These are phyloP conservation scores for Camponotus pennsylvanicus DNA, from an alignment of 1,140 invertebrate species.

Conservation along the genomic window DNA sequence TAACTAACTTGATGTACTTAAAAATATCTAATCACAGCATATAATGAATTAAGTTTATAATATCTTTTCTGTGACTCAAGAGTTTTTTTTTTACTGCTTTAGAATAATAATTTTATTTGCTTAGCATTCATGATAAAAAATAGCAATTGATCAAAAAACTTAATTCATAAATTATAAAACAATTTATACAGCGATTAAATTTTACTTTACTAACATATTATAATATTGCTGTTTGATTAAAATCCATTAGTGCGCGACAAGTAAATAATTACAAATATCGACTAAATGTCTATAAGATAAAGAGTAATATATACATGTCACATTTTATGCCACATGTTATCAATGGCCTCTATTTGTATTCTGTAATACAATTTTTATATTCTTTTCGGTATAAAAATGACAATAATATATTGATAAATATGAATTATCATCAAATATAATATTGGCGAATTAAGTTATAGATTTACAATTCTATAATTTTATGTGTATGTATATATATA, in stretches of 20 bases:
- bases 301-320: conserved; percentile 39
- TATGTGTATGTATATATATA: conserved; percentile 8
- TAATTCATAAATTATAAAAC: conserved; percentile 50
- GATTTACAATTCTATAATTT: conserved; percentile 15
- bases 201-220: conserved; percentile 38
- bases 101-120: conserved; percentile 54
- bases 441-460: conserved; percentile 12
- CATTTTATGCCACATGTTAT: conserved; percentile 3
- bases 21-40: conserved; percentile 74
- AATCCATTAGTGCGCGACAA: conserved; percentile 44
- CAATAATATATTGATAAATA: conserved; percentile 21
- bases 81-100: conserved; percentile 31
- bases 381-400: conserved; percentile 25
- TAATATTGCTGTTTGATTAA: conserved; percentile 50
- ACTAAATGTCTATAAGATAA: conserved; percentile 43
- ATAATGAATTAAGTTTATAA: conserved; percentile 70
- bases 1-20: conserved; percentile 72
- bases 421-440: conserved; percentile 23
- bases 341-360: neutral
- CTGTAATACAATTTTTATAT: conserved; percentile 32
- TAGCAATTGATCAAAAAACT: conserved; percentile 47
- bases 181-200: conserved; percentile 30
- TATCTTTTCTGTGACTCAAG: conserved; percentile 53
- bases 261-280: conserved; percentile 26
- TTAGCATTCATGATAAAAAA: conserved; percentile 39